phyloP scores from a whole-genome alignment of 1,140 invertebrate species.

The Samia ricini region DNA sequence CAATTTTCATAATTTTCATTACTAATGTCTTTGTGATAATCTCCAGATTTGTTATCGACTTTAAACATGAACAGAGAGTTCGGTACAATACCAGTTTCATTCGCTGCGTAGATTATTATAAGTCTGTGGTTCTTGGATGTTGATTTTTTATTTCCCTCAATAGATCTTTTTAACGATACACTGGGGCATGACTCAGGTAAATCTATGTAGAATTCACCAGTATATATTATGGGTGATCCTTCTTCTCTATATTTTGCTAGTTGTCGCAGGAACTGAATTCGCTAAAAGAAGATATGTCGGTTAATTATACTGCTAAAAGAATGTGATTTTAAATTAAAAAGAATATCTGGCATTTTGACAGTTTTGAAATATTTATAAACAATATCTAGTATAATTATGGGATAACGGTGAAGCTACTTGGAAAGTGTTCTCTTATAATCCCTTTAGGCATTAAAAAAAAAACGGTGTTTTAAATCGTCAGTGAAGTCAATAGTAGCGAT shows the following conservation, averaged over 20 bases:
- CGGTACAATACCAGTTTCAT: background rate
- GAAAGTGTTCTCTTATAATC: too few species aligned
- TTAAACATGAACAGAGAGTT: background rate
- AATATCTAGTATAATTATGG: too few species aligned
- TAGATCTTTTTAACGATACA: background rate
- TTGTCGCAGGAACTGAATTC: conserved; percentile 14
- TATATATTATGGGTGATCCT: conserved; percentile 13
- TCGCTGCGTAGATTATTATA: background rate
- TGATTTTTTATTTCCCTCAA: conserved; percentile 2
- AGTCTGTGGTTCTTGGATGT: background rate
- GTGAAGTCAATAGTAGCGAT: too few species aligned
- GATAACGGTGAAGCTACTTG: too few species aligned
- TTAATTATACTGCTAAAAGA: too few species aligned
- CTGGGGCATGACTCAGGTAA: conserved; percentile 1
- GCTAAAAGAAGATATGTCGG: conserved; percentile 8
- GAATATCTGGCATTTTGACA: too few species aligned
- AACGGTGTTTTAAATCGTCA: too few species aligned
- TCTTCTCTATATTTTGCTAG: conserved; percentile 13
- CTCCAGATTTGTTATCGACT: background rate
- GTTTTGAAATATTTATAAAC: too few species aligned
- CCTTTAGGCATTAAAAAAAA: too few species aligned
- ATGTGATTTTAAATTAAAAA: too few species aligned
- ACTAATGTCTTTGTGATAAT: background rate
- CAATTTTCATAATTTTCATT: background rate
- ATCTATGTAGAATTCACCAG: conserved; percentile 14